These are phyloP conservation scores for Ethmia dodecea DNA, from an alignment of 2,888 invertebrate species.

Conservation along the genomic window DNA sequence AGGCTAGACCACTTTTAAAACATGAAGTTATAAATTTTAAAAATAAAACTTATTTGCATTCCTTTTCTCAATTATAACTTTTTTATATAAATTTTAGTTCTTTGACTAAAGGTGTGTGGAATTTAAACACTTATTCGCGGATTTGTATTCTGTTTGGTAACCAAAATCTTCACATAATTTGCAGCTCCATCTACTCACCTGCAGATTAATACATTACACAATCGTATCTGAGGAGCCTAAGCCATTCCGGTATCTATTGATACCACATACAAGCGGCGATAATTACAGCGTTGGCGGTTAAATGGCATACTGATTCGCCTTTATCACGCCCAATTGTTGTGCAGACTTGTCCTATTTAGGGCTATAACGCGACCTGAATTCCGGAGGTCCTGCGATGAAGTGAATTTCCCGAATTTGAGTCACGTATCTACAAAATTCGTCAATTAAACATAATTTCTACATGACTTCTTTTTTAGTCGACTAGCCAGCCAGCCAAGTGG, in stretches of 20 bases:
- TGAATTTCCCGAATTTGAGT: slow-evolving; percentile 34
- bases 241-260: slow-evolving; percentile 3
- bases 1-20: too few species aligned
- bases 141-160: too few species aligned
- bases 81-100: too few species aligned
- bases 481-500: too few species aligned
- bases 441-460: not conserved
- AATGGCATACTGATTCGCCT: slow-evolving; percentile 41
- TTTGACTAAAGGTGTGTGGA: too few species aligned
- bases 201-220: slow-evolving; percentile 4
- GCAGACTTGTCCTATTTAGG: slow-evolving; percentile 39
- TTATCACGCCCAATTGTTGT: slow-evolving; percentile 48
- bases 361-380: slow-evolving; percentile 39
- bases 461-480: too few species aligned
- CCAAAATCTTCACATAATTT: too few species aligned
- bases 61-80: too few species aligned
- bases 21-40: too few species aligned
- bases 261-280: slow-evolving; percentile 21
- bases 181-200: too few species aligned
- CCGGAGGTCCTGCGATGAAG: slow-evolving; percentile 29
- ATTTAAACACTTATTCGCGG: too few species aligned
- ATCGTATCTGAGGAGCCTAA: not conserved
- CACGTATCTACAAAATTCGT: slow-evolving; percentile 29
- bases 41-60: too few species aligned
- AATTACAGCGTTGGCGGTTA: slow-evolving; percentile 35